phyloP scores from a whole-genome alignment of 2,113 vertebrate genomes.

The Aegotheles bennettii region DNA sequence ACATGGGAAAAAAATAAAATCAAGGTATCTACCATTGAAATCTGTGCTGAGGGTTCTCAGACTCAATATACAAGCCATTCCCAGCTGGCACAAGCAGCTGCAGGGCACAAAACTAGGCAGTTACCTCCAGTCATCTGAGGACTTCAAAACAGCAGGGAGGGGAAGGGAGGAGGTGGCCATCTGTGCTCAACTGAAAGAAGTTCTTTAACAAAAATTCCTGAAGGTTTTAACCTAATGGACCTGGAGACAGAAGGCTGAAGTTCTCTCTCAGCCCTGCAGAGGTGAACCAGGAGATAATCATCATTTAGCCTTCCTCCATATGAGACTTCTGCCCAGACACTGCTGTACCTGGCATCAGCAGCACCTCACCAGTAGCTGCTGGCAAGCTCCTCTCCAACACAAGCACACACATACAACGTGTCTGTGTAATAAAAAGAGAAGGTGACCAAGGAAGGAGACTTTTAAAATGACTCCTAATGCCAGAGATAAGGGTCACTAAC shows the following conservation, averaged over 20 bases:
- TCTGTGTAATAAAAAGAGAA: neutral
- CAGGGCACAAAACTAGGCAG: neutral
- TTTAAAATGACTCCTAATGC: neutral
- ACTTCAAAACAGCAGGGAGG: neutral
- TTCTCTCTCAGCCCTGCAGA: neutral
- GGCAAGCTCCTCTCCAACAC: neutral
- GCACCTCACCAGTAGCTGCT: neutral
- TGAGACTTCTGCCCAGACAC: neutral
- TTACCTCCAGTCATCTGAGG: neutral
- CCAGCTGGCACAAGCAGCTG: neutral
- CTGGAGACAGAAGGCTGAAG: neutral
- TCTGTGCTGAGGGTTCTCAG: accelerated
- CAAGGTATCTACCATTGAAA: neutral
- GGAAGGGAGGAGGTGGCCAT: neutral
- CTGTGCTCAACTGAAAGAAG: neutral
- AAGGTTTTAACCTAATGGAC: neutral
- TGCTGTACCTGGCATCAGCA: neutral
- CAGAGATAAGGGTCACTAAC: neutral
- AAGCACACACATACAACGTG: neutral
- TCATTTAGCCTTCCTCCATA: neutral
- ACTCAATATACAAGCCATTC: neutral
- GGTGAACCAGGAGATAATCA: neutral
- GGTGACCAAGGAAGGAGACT: neutral
- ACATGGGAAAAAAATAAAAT: neutral
- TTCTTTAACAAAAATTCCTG: neutral